Evolutionary conservation across 2,797 vertebrate species (phyloP).

Genomic region (Anguilla pacifica): DNA sequence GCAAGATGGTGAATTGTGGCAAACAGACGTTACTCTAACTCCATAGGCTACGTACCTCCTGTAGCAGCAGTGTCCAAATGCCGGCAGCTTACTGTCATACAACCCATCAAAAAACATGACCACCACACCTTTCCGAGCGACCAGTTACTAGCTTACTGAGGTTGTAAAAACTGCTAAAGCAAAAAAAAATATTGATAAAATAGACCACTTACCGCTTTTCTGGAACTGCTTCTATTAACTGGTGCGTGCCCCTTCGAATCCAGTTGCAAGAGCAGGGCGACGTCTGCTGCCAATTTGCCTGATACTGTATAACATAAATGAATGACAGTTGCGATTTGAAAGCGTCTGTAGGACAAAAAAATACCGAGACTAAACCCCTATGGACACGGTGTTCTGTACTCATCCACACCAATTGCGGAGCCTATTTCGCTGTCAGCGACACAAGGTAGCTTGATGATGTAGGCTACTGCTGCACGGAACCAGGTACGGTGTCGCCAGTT

Average conservation of each 20-base stretch:
- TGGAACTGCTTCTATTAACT: conserved; percentile 10
- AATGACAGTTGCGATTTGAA: not conserved
- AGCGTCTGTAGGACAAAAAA: not conserved
- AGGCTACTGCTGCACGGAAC: not conserved
- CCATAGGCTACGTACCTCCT: not conserved
- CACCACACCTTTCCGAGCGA: not conserved
- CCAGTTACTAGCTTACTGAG: not conserved
- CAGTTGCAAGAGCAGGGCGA: not conserved
- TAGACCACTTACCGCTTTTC: conserved; percentile 13
- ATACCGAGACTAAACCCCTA: not conserved
- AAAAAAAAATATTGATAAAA: not conserved
- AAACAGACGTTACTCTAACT: not conserved
- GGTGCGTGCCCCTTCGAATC: conserved; percentile 4
- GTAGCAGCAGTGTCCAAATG: not conserved
- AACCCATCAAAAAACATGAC: not conserved
- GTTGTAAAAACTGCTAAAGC: not conserved
- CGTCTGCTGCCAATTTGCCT: not conserved
- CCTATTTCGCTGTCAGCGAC: not conserved
- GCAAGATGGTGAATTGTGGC: not conserved
- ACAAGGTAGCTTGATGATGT: not conserved
- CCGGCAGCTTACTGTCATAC: not conserved
- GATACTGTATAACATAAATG: not conserved
- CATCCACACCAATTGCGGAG: not conserved
- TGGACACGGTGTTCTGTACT: not conserved
- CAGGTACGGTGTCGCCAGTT: not conserved